Evolutionary conservation across 2,888 invertebrate species (phyloP).

Genomic region (Octonoba sinensis): DNA sequence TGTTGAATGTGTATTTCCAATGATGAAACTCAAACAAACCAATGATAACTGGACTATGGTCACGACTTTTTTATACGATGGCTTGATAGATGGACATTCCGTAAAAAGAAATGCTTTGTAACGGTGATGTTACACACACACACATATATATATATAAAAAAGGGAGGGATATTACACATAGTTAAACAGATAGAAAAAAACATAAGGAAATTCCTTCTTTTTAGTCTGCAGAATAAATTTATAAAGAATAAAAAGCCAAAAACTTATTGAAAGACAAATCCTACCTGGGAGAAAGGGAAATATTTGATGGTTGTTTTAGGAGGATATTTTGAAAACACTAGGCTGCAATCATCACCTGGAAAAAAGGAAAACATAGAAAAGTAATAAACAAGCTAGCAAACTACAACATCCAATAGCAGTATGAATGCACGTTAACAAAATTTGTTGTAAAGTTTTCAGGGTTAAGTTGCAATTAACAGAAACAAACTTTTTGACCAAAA

Average conservation of each 20-base stretch:
- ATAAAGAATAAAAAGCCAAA: not conserved
- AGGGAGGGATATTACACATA: not conserved
- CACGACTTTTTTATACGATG: too few species aligned
- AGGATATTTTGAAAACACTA: conserved; percentile 56
- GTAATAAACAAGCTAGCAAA: not conserved
- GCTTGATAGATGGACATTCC: too few species aligned
- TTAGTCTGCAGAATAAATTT: too few species aligned
- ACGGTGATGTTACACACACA: too few species aligned
- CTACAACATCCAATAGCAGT: not conserved
- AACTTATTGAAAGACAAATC: not conserved
- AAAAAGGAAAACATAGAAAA: not conserved
- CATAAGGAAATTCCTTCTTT: not conserved
- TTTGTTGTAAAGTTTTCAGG: too few species aligned
- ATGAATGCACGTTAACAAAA: too few species aligned
- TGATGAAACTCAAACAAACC: too few species aligned
- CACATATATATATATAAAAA: not conserved
- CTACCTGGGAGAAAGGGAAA: conserved; percentile 49
- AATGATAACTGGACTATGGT: too few species aligned
- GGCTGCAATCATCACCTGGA: conserved; percentile 48
- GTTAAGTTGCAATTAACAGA: too few species aligned
- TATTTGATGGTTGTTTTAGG: conserved; percentile 45
- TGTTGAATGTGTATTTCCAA: too few species aligned
- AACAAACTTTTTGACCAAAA: too few species aligned
- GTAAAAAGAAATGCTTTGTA: too few species aligned
- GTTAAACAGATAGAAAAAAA: not conserved